These are phyloP conservation scores for Heliconius charithonia DNA, from an alignment of 2,888 invertebrate genomes.

Conservation along the genomic window DNA sequence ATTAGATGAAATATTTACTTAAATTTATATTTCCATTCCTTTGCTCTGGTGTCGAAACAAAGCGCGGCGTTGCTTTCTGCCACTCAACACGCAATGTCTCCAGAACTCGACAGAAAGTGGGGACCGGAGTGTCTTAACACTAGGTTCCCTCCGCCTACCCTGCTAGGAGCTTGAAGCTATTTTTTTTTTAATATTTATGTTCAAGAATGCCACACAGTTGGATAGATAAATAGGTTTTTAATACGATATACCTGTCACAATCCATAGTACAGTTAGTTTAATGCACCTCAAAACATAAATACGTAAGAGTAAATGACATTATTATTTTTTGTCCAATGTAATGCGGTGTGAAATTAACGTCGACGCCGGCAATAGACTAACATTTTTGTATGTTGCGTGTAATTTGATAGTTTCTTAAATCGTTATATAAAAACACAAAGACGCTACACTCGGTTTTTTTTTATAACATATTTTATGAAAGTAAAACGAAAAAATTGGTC, in stretches of 20 bases:
- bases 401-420: constrained; percentile 18
- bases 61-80: too few species aligned
- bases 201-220: constrained; percentile 6
- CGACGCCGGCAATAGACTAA: constrained; percentile 14
- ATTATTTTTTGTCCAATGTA: constrained; percentile 52
- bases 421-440: constrained; percentile 22
- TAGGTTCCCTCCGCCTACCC: too few species aligned
- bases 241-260: constrained; percentile 25
- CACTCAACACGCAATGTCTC: too few species aligned
- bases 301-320: constrained; percentile 51
- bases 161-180: too few species aligned
- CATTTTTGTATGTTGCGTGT: constrained; percentile 22
- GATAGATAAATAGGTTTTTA: constrained; percentile 22
- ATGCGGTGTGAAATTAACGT: constrained; percentile 61
- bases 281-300: constrained; percentile 56
- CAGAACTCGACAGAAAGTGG: too few species aligned
- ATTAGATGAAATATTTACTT: too few species aligned
- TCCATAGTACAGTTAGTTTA: constrained; percentile 47
- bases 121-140: too few species aligned
- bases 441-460: background rate
- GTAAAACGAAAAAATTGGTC: background rate
- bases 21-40: too few species aligned
- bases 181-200: background rate
- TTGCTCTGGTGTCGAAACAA: too few species aligned
- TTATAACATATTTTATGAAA: background rate